phyloP scores from a whole-genome alignment of 2,888 invertebrate genomes.

The Meteorus colon region DNA sequence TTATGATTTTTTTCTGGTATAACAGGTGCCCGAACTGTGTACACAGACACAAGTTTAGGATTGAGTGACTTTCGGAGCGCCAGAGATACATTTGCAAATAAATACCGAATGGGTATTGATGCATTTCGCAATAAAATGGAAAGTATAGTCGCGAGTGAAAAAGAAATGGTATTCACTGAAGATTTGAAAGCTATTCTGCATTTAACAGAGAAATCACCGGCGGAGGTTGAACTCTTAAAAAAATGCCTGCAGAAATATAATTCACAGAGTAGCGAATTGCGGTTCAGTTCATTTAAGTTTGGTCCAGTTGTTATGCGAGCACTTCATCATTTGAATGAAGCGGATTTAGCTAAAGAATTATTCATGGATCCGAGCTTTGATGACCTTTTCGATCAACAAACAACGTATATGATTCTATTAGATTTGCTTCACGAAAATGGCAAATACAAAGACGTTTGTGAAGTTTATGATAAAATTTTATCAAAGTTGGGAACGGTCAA shows the following conservation, averaged over 20 bases:
- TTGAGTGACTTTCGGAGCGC: slow-evolving; percentile 77
- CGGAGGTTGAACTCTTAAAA: slow-evolving; percentile 79
- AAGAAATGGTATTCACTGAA: slow-evolving; percentile 86
- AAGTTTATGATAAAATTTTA: slow-evolving; percentile 79
- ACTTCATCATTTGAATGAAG: slow-evolving; percentile 82
- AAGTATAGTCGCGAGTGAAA: slow-evolving; percentile 76
- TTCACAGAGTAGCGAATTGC: slow-evolving; percentile 80
- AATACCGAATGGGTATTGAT: slow-evolving; percentile 78
- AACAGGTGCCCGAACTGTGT: slow-evolving; percentile 73
- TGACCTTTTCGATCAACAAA: slow-evolving; percentile 83
- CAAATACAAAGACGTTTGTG: slow-evolving; percentile 80
- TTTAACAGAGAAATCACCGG: slow-evolving; percentile 77
- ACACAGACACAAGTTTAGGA: slow-evolving; percentile 78
- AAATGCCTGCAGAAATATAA: slow-evolving; percentile 86
- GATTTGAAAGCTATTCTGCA: slow-evolving; percentile 89
- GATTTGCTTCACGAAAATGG: slow-evolving; percentile 82
- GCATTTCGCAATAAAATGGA: slow-evolving; percentile 83
- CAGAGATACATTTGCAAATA: slow-evolving; percentile 76
- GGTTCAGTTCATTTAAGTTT: slow-evolving; percentile 88
- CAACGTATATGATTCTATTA: slow-evolving; percentile 80
- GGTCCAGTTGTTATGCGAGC: slow-evolving; percentile 89
- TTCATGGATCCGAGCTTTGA: slow-evolving; percentile 78
- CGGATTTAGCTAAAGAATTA: slow-evolving; percentile 79
- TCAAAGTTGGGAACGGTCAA: slow-evolving; percentile 78
- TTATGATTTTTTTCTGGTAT: slow-evolving; percentile 30